Evolutionary conservation across 1,140 invertebrate species (phyloP), one percentile per base, ranked within the genome.

Genomic region (Drosophila leontia): DNA sequence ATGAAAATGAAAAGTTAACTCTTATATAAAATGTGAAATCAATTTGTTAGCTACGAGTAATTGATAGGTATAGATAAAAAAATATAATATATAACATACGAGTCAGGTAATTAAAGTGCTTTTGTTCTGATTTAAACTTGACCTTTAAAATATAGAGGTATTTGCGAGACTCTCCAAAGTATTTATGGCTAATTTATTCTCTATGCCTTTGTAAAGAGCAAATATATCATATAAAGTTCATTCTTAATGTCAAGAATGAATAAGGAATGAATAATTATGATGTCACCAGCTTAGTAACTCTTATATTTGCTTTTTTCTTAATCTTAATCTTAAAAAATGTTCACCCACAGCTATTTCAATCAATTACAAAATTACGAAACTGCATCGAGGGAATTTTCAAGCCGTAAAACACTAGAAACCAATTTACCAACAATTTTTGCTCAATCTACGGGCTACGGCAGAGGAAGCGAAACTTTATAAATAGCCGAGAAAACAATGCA

Each of bases 341-440:
- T 7, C 45, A 59, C 69, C 44, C 53, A 48, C 53, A 71, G 53
- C 53, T 65, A 34, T 60, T 19, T n/a, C 7, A 17, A 19, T 19
- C 41, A 29, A 65, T 65, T 60, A 59, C 19, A 58, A 55, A 72
- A 59, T 72, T 72, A 57, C 78, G 17, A 19, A 68, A 78, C n/a
- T 39, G n/a, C 26, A 35, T 15, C 13, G 0, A 23, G 29, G 23
- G 15, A 58, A 71, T 57, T 61, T 55, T 51, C 23, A 29, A 41
- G 29, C 47, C 41, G 41, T 75, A 45, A 77, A 85, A 72, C 81
- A 83, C 81, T 80, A 71, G 82, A 86, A 86, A 87, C 53, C 83
- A 87, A 86, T 86, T 86, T 86, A 86, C 65, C 80, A 87, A 69
- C 70, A 79, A 86, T 86, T 86, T 86, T 86, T 72, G 69, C 71